Evolutionary conservation across 2,113 vertebrate species (phyloP).

Genomic region (Oxyruncus cristatus): DNA sequence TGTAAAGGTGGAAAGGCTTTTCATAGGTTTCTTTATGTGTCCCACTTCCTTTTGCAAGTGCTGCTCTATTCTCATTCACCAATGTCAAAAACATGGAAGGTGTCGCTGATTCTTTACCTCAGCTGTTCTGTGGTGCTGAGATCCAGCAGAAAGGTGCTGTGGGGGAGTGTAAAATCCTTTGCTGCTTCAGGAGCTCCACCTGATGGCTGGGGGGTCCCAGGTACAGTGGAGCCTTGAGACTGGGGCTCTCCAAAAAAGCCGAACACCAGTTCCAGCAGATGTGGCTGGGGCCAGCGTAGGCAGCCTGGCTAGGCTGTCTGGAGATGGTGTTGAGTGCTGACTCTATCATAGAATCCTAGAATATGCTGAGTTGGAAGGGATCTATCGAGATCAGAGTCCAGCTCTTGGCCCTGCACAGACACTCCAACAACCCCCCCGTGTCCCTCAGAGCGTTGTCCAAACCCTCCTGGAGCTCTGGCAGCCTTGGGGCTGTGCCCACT

Average conservation of each 20-base stretch:
- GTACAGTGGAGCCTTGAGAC: background rate
- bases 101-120: background rate
- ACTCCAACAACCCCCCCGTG: background rate
- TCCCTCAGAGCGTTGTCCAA: accelerated
- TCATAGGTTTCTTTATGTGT: background rate
- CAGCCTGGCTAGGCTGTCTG: background rate
- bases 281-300: accelerated
- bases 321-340: background rate
- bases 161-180: background rate
- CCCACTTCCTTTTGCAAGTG: background rate
- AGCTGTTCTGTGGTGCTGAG: accelerated
- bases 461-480: background rate
- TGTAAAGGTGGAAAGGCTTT: background rate
- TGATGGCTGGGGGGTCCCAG: accelerated
- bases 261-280: accelerated
- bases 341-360: background rate
- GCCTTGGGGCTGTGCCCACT: accelerated
- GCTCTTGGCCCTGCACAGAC: background rate
- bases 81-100: accelerated
- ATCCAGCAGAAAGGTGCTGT: background rate
- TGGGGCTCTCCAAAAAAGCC: background rate
- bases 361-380: background rate
- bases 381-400: background rate
- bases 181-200: background rate
- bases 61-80: background rate